These are phyloP conservation scores for Epinephelus coioides DNA, from an alignment of 2,797 vertebrate genomes.

Conservation along the genomic window DNA sequence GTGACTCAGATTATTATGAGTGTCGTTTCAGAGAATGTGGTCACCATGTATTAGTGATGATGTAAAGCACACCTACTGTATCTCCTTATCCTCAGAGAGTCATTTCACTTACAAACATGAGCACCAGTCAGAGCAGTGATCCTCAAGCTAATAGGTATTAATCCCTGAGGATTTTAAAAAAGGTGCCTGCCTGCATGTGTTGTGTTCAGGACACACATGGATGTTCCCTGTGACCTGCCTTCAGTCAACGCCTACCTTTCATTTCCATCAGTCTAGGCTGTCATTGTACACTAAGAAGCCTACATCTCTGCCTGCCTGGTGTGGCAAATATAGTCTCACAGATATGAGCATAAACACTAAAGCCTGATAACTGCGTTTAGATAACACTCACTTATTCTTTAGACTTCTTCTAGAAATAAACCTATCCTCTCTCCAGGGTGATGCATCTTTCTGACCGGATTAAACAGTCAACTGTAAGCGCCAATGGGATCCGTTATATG, in stretches of 20 bases:
- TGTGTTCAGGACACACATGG: slow-evolving; percentile 1
- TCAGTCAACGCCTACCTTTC: slow-evolving; percentile 46
- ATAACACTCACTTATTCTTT: not conserved
- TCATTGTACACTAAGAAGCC: not conserved
- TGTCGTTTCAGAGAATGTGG: slow-evolving; percentile 44
- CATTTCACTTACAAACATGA: slow-evolving; percentile 22
- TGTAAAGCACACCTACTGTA: slow-evolving; percentile 7
- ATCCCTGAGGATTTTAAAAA: slow-evolving; percentile 7
- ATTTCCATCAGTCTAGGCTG: slow-evolving; percentile 20
- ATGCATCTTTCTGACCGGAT: slow-evolving; percentile 36
- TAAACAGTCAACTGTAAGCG: slow-evolving; percentile 1
- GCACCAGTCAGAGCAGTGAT: not conserved
- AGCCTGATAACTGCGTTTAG: not conserved
- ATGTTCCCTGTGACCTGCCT: slow-evolving; percentile 49
- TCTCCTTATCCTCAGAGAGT: not conserved
- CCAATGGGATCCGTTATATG: not conserved
- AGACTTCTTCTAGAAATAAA: slow-evolving; percentile 17
- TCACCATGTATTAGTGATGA: slow-evolving; percentile 31
- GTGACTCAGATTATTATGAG: slow-evolving; percentile 47
- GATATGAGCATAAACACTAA: not conserved
- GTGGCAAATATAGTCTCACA: slow-evolving; percentile 1
- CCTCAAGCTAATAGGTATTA: not conserved
- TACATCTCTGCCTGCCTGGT: not conserved
- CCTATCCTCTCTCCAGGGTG: slow-evolving; percentile 4
- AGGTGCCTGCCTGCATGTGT: not conserved